Evolutionary conservation across 2,797 vertebrate genomes (phyloP).

Genomic region (Sandelia bainsii): DNA sequence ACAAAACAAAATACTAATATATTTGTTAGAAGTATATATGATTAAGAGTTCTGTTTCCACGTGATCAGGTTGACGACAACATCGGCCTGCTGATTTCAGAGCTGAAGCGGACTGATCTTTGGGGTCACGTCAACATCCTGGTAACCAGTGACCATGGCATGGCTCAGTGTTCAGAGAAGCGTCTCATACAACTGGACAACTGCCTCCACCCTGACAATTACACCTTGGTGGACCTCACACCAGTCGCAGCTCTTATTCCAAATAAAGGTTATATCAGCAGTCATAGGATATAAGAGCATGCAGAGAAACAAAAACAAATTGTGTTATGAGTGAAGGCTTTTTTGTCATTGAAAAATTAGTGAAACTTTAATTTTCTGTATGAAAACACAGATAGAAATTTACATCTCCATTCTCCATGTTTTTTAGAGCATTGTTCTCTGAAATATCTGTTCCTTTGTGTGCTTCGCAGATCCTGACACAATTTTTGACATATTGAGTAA

Average conservation of each 20-base stretch:
- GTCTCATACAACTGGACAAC: constrained; percentile 86
- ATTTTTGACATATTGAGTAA: constrained; percentile 84
- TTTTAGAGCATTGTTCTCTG: not conserved
- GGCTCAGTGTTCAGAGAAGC: constrained; percentile 89
- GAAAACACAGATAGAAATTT: too few species aligned
- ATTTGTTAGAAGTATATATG: too few species aligned
- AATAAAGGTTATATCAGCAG: constrained; percentile 70
- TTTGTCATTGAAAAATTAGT: too few species aligned
- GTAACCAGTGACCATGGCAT: constrained; percentile 98
- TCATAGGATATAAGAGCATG: not conserved
- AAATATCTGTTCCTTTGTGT: not conserved
- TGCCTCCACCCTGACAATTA: constrained; percentile 87
- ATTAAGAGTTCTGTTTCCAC: not conserved
- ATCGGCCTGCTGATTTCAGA: constrained; percentile 86
- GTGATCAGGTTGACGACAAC: constrained; percentile 85
- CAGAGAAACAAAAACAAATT: not conserved
- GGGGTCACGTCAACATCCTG: constrained; percentile 91
- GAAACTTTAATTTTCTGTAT: too few species aligned
- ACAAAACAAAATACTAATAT: too few species aligned
- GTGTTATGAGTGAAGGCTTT: too few species aligned
- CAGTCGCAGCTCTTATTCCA: constrained; percentile 91
- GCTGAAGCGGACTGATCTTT: constrained; percentile 86
- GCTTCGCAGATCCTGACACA: constrained; percentile 76
- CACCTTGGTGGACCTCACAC: constrained; percentile 85
- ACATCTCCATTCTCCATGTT: not conserved